These are phyloP conservation scores for Ceyx melanurus DNA, from an alignment of 2,113 vertebrate species.

Conservation along the genomic window DNA sequence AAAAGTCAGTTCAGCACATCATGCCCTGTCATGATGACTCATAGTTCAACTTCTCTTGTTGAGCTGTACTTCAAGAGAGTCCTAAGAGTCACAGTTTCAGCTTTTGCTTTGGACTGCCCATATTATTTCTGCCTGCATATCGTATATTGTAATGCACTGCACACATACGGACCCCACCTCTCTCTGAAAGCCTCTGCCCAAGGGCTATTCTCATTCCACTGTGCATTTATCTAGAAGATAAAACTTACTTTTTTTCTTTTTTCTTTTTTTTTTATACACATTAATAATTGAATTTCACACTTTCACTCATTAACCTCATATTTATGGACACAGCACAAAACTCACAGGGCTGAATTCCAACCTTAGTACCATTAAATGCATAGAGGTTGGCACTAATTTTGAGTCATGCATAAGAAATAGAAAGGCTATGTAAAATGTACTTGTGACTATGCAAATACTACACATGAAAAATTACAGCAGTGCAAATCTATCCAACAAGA, in stretches of 20 bases:
- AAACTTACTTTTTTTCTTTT: background rate
- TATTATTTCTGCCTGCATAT: background rate
- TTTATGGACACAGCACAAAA: background rate
- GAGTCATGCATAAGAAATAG: background rate
- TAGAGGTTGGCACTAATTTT: background rate
- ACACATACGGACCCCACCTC: background rate
- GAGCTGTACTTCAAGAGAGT: background rate
- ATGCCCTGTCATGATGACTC: background rate
- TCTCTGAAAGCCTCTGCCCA: background rate
- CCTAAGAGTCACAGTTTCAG: background rate
- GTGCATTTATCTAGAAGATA: background rate
- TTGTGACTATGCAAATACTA: background rate
- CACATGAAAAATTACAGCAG: background rate
- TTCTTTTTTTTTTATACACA: background rate
- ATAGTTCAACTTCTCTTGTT: background rate
- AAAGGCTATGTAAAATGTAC: background rate
- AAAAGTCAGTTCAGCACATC: background rate
- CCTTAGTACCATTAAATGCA: background rate
- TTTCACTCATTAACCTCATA: background rate
- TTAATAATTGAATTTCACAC: background rate
- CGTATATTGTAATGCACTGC: background rate
- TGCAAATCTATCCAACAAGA: background rate
- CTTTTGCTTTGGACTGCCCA: background rate
- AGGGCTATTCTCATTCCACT: background rate
- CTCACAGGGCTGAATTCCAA: background rate